phyloP scores from a whole-genome alignment of 2,113 vertebrate genomes.

The Onychostruthus taczanowskii region DNA sequence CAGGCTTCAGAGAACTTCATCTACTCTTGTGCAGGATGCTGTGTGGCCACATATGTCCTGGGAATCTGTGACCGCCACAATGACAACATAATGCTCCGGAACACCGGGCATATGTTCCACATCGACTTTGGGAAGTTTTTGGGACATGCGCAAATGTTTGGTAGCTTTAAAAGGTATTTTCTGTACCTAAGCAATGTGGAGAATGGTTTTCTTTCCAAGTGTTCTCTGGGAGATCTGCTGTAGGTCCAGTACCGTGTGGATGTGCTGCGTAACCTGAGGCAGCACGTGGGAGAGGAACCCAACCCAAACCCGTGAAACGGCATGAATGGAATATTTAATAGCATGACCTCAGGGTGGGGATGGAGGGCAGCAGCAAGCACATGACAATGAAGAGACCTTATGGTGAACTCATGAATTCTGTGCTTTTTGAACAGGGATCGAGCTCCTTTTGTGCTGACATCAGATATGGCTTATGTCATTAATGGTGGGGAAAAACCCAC shows the following conservation, averaged over 20 bases:
- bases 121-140: slow-evolving; percentile 98
- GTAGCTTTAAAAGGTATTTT: slow-evolving; percentile 94
- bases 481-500: slow-evolving; percentile 97
- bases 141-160: slow-evolving; percentile 98
- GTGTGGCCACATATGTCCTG: slow-evolving; percentile 94
- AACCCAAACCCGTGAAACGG: not conserved
- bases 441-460: slow-evolving; percentile 95
- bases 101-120: slow-evolving; percentile 98
- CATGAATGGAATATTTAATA: not conserved
- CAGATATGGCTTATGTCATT: slow-evolving; percentile 99
- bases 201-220: not conserved
- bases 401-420: not conserved
- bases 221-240: not conserved
- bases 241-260: not conserved
- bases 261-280: not conserved
- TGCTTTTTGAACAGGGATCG: slow-evolving; percentile 84
- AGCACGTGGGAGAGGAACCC: not conserved
- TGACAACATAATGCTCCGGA: slow-evolving; percentile 98
- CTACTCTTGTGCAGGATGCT: slow-evolving; percentile 98
- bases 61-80: slow-evolving; percentile 98
- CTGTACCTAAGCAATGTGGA: not conserved
- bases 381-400: not conserved
- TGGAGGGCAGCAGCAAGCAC: not conserved
- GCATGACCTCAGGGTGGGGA: not conserved
- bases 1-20: slow-evolving; percentile 99